Percentiles rank a stretch among this genome's conserved stretches.
Conservation (phyloP, 2,113 vertebrate species). For the Condylura cristata region DNA sequence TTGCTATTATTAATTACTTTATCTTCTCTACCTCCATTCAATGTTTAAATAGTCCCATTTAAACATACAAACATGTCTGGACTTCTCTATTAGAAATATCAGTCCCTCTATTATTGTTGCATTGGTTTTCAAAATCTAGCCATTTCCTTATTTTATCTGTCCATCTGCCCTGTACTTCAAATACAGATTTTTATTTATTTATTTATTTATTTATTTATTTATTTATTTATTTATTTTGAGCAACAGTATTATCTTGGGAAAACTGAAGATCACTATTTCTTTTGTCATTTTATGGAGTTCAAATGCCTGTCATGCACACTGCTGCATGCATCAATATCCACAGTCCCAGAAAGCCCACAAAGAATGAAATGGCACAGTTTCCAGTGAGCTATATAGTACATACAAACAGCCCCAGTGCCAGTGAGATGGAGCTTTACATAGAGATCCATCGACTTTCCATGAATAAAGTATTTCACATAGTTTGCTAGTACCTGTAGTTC, state of each 20-base stretch:
- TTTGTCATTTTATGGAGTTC: neutral
- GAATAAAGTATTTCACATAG: neutral
- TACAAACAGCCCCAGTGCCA: accelerated
- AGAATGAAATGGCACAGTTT: neutral
- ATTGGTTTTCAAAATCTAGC: neutral
- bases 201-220: too few species aligned
- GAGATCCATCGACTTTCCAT: neutral
- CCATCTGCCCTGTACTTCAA: neutral
- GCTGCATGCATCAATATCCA: accelerated
- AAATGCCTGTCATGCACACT: neutral
- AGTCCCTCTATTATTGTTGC: neutral
- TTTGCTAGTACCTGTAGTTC: neutral
- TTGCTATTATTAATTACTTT: neutral
- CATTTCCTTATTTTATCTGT: neutral
- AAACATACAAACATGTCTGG: neutral
- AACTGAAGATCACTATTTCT: neutral
- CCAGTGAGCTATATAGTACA: neutral
- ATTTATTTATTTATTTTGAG: neutral
- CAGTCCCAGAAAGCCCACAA: neutral
- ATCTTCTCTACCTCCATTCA: neutral
- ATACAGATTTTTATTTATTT: neutral
- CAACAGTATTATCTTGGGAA: neutral
- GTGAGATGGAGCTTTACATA: neutral
- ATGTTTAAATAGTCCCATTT: neutral
- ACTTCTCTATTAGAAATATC: neutral